Base-by-base conservation (phyloP, 2,797 vertebrate genomes). In the Macropodus opercularis region DNA sequence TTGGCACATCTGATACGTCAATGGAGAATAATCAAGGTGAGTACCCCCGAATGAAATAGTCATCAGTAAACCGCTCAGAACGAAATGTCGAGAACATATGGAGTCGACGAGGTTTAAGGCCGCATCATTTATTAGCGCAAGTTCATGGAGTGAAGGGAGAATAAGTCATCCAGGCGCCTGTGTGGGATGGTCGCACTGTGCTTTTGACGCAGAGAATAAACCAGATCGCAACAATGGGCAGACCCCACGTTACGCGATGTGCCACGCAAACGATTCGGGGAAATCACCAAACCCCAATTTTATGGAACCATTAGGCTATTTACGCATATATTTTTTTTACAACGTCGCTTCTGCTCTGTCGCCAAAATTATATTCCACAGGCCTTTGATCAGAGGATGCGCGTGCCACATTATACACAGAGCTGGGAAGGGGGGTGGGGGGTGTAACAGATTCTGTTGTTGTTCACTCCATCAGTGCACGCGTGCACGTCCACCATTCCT, bases 11-110 rank as follows among this genome's bases (percentile, higher is more conserved):
- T 14, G 52, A 75, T 62, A 81, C 85, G 69, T 86, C 89, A 31
- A 5, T 75, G 17, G 89, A 92, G 58, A 81, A 62, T 24, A 71
- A 66, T 43, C 91, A 90, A 90, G 92, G 92, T 92, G 87, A 91
- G 91, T 77, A 19, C 11, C 21, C 13, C 21, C n/a, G 9, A 58
- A 15, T 18, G 4, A 8, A 23, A 41, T 6, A 15, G 2, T 22
- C 14, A 0, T 19, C 14, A 22, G 23, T 35, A 36, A n/a, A n/a
- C n/a, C 34, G 17, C 5, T 36, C 12, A 36, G 3, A 18, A 18
- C 35, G 3, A 9, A 9, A 38, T 19, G 6, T 8, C 5, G 7
- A 1, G 4, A 9, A 27, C 14, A 42, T 9, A 4, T 13, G 32
- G 32, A 3, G 32, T 11, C 2, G 0, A 7, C 13, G 39, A 27